Evolutionary conservation across 53 echinoderm and acorn worm genomes (phyloP), one percentile per base, ranked within the genome.

Genomic region (Echinarachnius parma): DNA sequence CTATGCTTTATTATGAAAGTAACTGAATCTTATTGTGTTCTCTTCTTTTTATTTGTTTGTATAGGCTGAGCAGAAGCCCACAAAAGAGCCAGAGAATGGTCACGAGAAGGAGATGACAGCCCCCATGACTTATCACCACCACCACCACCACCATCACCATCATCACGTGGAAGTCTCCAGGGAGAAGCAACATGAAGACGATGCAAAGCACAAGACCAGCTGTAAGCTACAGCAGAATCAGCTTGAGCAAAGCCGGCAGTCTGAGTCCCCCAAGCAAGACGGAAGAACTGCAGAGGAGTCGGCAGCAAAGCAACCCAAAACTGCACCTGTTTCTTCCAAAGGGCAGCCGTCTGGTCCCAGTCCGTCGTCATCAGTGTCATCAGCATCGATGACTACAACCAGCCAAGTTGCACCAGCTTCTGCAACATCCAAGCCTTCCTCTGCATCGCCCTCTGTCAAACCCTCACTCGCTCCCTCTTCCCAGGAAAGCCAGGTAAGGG

Each of bases 21-120:
- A n/a, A n/a, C n/a, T n/a, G n/a, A n/a, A n/a, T n/a, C 19, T 10
- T n/a, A 56, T 5, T 39, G 37, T 27, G n/a, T 46, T 46, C 4
- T 11, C 29, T 1, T 46, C 16, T 65, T 65, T 53, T 54, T 61
- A 46, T 27, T 33, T 82, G 7, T 59, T 33, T 47, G 33, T 34
- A 36, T 67, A 92, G 92, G 92, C 92, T 77, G 92, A 87, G 59
- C 82, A 92, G 61, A 92, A 55, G 61, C 80, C 83, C 20, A 45
- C 60, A 46, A 34, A 49, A 21, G 77, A 56, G 31, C 55, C 55
- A 21, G 74, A 57, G 24, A 56, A 72, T n/a, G 56, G 56, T 57
- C 56, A 56, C 74, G 36, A 72, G 39, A 72, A 56, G 26, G 44
- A 37, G 3, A 36, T 56, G 28, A 55, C 14, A 18, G 74, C 56